These are phyloP conservation scores for Liasis olivaceus DNA, from an alignment of 2,797 vertebrate genomes.

Conservation along the genomic window DNA sequence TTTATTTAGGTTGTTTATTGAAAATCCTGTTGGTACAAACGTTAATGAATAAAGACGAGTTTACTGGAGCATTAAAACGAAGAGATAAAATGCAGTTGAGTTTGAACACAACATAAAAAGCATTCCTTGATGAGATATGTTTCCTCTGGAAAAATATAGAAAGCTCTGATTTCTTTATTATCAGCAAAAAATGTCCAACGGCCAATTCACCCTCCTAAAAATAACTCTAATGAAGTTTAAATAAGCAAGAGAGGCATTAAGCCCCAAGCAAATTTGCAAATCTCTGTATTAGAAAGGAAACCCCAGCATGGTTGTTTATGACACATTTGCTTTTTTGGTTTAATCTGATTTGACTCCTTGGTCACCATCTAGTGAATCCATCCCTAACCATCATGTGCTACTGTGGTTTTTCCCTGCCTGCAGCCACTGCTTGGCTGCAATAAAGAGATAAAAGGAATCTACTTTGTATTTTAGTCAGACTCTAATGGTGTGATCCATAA, in stretches of 20 bases:
- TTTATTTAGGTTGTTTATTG: background rate
- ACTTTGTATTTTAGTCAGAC: background rate
- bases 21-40: background rate
- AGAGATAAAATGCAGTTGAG: background rate
- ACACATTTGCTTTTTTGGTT: background rate
- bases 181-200: background rate
- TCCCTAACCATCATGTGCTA: background rate
- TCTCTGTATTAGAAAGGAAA: background rate
- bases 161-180: background rate
- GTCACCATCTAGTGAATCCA: too few relatives aligned
- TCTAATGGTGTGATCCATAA: background rate
- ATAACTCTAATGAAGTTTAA: background rate
- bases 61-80: background rate
- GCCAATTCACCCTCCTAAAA: background rate
- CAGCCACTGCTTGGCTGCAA: background rate
- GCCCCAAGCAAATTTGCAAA: background rate
- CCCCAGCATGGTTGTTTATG: background rate
- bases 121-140: background rate
- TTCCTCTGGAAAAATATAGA: too few relatives aligned
- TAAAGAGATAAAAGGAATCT: background rate
- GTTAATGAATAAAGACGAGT: background rate
- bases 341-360: background rate
- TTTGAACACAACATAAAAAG: background rate
- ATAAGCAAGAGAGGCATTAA: background rate
- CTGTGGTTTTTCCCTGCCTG: background rate